A percentile compares a stretch with the other conserved stretches of the same genome.
phyloP scores from a whole-genome alignment of 1,140 invertebrate species.

The Coptotermes formosanus region DNA sequence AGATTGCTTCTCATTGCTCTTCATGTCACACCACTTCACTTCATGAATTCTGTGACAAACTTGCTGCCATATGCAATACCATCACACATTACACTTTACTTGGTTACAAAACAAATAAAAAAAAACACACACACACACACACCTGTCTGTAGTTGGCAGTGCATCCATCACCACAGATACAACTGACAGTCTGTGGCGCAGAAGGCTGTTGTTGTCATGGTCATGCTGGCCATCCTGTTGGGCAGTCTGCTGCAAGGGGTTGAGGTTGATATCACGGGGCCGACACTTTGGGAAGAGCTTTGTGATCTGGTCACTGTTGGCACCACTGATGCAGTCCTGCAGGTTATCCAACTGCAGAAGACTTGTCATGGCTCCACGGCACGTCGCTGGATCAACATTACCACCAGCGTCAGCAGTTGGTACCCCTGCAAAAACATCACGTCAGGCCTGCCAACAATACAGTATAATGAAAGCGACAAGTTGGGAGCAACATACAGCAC shows the following conservation, averaged over 20 bases:
- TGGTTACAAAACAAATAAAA: too few species aligned
- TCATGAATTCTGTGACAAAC: too few species aligned
- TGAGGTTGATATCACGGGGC: slow-evolving; percentile 63
- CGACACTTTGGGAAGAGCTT: slow-evolving; percentile 81
- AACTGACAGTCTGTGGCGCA: slow-evolving; percentile 13
- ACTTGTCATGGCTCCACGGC: slow-evolving; percentile 48
- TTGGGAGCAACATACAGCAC: too few species aligned
- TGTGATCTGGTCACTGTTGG: slow-evolving; percentile 70
- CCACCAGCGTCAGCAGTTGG: not conserved
- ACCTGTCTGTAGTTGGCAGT: not conserved
- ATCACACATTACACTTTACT: too few species aligned
- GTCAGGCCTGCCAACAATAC: too few species aligned
- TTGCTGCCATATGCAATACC: too few species aligned
- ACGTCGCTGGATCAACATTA: slow-evolving; percentile 39
- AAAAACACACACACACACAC: too few species aligned
- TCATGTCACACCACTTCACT: too few species aligned
- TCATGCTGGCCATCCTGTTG: slow-evolving; percentile 33
- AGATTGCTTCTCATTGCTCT: too few species aligned
- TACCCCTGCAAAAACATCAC: too few species aligned
- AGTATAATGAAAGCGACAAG: too few species aligned
- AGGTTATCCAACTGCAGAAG: slow-evolving; percentile 51
- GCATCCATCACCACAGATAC: not conserved
- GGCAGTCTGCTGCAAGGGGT: slow-evolving; percentile 46
- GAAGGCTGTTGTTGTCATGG: slow-evolving; percentile 38
- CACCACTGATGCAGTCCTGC: slow-evolving; percentile 48